phyloP scores from a whole-genome alignment of 1,140 invertebrate genomes.

The Zaprionus nigranus region DNA sequence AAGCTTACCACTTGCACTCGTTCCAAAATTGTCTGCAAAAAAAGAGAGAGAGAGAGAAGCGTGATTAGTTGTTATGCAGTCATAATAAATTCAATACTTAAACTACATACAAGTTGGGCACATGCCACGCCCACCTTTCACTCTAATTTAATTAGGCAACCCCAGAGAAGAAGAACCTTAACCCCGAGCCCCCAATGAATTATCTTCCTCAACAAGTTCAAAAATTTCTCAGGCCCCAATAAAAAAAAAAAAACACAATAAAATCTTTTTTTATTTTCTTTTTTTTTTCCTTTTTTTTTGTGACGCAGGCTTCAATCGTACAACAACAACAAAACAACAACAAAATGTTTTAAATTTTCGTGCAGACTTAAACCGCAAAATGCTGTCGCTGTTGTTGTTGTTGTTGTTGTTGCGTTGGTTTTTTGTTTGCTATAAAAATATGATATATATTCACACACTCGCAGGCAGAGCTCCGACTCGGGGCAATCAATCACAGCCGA shows the following conservation, averaged over 20 bases:
- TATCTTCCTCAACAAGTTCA: constrained; percentile 44
- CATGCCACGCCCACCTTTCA: constrained; percentile 29
- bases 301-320: constrained; percentile 26
- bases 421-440: constrained; percentile 71
- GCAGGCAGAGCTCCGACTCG: constrained; percentile 20
- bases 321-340: constrained; percentile 20
- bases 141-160: constrained; percentile 48
- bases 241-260: constrained; percentile 48
- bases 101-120: not conserved
- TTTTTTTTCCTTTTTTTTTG: not conserved
- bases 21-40: constrained; percentile 83
- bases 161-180: not conserved
- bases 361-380: constrained; percentile 74
- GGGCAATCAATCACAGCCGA: constrained; percentile 79
- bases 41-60: constrained; percentile 34
- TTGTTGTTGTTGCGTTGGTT: constrained; percentile 34
- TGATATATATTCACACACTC: constrained; percentile 80
- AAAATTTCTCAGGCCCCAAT: constrained; percentile 62
- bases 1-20: constrained; percentile 84
- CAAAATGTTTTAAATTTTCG: constrained; percentile 65
- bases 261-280: constrained; percentile 66
- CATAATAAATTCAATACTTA: not conserved
- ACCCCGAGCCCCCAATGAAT: constrained; percentile 21
- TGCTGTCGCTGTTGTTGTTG: constrained; percentile 43
- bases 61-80: constrained; percentile 49